phyloP scores from a whole-genome alignment of 2,888 invertebrate species.

The Morpho helenor region DNA sequence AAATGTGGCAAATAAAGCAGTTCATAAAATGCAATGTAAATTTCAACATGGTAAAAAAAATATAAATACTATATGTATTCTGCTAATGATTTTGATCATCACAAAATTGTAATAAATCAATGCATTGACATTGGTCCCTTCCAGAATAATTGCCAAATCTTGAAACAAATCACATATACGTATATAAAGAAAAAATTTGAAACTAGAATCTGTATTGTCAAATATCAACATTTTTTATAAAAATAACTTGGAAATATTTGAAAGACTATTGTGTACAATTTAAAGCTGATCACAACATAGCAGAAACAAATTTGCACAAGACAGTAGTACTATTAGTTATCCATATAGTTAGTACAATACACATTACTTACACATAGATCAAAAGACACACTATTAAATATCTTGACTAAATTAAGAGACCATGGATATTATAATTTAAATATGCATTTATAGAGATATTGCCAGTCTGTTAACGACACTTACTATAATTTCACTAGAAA shows the following conservation, averaged over 20 bases:
- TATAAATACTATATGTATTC: slow-evolving; percentile 36
- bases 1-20: slow-evolving; percentile 45
- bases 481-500: slow-evolving; percentile 74
- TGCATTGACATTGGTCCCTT: slow-evolving; percentile 71
- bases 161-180: slow-evolving; percentile 44
- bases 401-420: slow-evolving; percentile 78
- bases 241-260: slow-evolving; percentile 73
- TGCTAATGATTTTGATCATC: slow-evolving; percentile 42
- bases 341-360: slow-evolving; percentile 65
- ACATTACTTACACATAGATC: slow-evolving; percentile 67
- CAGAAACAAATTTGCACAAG: slow-evolving; percentile 73
- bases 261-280: slow-evolving; percentile 68
- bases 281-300: slow-evolving; percentile 77
- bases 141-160: slow-evolving; percentile 63
- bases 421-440: slow-evolving; percentile 73
- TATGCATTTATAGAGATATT: slow-evolving; percentile 77
- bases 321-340: slow-evolving; percentile 68
- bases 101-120: slow-evolving; percentile 41
- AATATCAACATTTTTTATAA: slow-evolving; percentile 68
- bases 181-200: slow-evolving; percentile 51
- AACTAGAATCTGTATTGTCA: slow-evolving; percentile 74
- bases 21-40: slow-evolving; percentile 58
- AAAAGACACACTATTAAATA: slow-evolving; percentile 78
- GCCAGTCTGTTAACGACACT: slow-evolving; percentile 76
- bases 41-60: slow-evolving; percentile 43